Evolutionary conservation across 2,888 invertebrate species (phyloP).

Genomic region (Hypsopygia costalis): DNA sequence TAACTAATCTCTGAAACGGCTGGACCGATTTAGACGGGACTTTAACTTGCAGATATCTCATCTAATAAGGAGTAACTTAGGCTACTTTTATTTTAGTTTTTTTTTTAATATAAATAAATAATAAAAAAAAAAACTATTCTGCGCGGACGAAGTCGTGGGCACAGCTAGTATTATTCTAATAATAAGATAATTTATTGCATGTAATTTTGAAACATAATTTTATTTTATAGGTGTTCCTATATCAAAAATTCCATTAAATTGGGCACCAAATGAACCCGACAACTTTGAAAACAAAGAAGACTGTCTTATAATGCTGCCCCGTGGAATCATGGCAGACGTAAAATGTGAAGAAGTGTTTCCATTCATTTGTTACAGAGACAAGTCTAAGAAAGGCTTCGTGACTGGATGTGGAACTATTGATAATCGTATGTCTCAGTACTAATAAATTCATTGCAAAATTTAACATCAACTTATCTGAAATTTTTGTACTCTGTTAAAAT

Average conservation of each 20-base stretch:
- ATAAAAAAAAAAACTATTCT: no score
- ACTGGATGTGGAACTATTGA: slow-evolving; percentile 31
- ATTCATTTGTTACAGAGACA: slow-evolving; percentile 29
- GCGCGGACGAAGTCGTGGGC: no score
- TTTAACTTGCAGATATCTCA: no score
- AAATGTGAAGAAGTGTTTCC: slow-evolving; percentile 24
- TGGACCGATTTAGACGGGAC: no score
- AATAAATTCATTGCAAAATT: background rate
- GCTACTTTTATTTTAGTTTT: no score
- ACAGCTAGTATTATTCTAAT: no score
- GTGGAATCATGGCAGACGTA: slow-evolving; percentile 25
- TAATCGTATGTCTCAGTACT: slow-evolving; percentile 16
- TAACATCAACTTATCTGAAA: no score
- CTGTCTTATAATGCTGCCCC: slow-evolving; percentile 21
- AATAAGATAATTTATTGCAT: no score
- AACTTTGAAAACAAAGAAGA: slow-evolving; percentile 26
- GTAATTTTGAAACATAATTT: background rate
- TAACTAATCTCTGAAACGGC: no score
- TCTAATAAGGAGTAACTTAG: no score
- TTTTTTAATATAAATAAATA: no score
- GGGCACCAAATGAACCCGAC: slow-evolving; percentile 31
- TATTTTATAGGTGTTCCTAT: slow-evolving; percentile 20
- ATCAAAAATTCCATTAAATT: slow-evolving; percentile 24
- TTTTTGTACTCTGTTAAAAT: no score
- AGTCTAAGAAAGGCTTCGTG: slow-evolving; percentile 12